Evolutionary conservation across 2,797 vertebrate genomes (phyloP).

Genomic region (Odontamblyopus lacepedii): DNA sequence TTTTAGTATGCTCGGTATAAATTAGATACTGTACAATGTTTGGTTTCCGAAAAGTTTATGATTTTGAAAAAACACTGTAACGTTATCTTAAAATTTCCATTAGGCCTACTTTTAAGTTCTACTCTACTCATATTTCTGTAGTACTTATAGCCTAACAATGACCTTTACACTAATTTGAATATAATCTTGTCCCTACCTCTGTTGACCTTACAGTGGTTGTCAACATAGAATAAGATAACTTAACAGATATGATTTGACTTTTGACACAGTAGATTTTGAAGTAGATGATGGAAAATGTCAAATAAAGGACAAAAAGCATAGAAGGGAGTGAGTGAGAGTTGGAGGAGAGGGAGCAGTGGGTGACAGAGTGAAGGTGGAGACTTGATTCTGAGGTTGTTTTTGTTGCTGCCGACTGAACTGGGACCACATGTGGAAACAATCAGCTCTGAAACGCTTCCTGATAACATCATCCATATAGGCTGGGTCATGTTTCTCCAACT

Average conservation of each 20-base stretch:
- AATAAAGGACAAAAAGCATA: constrained; percentile 4
- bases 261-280: not conserved
- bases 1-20: not conserved
- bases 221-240: constrained; percentile 8
- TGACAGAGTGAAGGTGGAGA: constrained; percentile 38
- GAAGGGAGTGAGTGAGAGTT: constrained; percentile 12
- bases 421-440: constrained; percentile 81
- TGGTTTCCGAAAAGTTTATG: not conserved
- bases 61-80: not conserved
- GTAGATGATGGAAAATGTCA: not conserved
- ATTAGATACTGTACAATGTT: not conserved
- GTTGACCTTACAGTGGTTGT: not conserved
- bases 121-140: not conserved
- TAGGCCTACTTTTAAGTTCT: not conserved
- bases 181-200: not conserved
- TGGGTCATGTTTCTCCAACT: constrained; percentile 57
- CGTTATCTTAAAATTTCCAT: not conserved
- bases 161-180: not conserved
- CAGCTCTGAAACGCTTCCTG: constrained; percentile 72
- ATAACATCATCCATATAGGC: constrained; percentile 76
- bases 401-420: constrained; percentile 58
- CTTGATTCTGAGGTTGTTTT: constrained; percentile 50
- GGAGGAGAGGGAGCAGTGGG: constrained; percentile 2
- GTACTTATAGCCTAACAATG: not conserved
- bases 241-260: too few relatives aligned